These are phyloP conservation scores for Blastobasis lacticolella DNA, from an alignment of 2,888 invertebrate genomes.

Conservation along the genomic window DNA sequence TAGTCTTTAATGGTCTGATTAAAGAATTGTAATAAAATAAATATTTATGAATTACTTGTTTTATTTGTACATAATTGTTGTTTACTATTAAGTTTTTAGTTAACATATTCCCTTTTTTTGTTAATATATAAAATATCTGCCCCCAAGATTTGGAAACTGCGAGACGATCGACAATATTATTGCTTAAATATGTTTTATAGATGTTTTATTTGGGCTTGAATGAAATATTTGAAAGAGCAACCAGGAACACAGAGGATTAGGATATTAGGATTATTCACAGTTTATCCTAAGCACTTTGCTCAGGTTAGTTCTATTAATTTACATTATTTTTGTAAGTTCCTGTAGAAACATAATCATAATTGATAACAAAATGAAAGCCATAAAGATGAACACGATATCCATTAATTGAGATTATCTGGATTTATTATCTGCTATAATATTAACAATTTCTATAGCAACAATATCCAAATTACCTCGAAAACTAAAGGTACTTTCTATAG, in stretches of 20 bases:
- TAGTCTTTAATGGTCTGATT: conserved; percentile 44
- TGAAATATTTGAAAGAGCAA: conserved; percentile 18
- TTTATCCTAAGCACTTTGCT: conserved; percentile 17
- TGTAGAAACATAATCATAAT: conserved; percentile 11
- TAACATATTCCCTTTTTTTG: conserved; percentile 22
- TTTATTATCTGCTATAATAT: too few species aligned
- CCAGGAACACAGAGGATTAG: conserved; percentile 6
- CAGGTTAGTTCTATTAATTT: conserved; percentile 32
- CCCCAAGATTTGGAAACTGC: conserved; percentile 41
- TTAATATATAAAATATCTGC: conserved; percentile 13
- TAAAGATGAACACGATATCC: conserved; percentile 7
- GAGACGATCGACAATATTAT: conserved; percentile 57
- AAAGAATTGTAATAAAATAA: conserved; percentile 53
- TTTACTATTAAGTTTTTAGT: conserved; percentile 17
- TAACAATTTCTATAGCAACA: too few species aligned
- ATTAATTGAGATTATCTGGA: too few species aligned
- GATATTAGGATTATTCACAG: conserved; percentile 20
- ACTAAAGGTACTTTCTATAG: not conserved
- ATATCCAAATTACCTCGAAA: not conserved
- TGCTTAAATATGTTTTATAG: conserved; percentile 39
- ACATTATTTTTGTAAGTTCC: conserved; percentile 15
- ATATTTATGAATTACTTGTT: conserved; percentile 51
- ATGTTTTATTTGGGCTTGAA: conserved; percentile 49
- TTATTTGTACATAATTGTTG: conserved; percentile 44
- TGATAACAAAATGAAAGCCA: conserved; percentile 4